phyloP scores from a whole-genome alignment of 1,140 invertebrate species.

The Eumaeus atala region DNA sequence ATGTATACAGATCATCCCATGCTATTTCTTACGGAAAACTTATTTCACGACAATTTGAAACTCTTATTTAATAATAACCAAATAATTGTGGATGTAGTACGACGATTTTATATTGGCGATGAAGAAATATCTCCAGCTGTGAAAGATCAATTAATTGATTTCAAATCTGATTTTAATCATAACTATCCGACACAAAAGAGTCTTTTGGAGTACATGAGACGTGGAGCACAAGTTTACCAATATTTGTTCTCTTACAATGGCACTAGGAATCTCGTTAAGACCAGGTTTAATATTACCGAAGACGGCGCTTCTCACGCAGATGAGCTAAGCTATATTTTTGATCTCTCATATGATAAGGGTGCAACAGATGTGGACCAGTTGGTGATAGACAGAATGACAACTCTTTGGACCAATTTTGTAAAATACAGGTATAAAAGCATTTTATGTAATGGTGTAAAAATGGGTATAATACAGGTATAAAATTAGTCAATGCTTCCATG shows the following conservation, averaged over 20 bases:
- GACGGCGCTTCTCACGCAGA: conserved; percentile 3
- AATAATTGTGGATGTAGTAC: background rate
- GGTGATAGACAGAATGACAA: conserved; percentile 12
- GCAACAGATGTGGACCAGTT: background rate
- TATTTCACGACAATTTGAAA: conserved; percentile 7
- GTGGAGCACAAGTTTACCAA: conserved; percentile 8
- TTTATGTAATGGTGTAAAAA: background rate
- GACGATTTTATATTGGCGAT: conserved; percentile 10
- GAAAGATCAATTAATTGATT: conserved; percentile 5
- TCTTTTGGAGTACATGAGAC: background rate
- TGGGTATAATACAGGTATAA: background rate
- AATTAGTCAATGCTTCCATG: too few species aligned
- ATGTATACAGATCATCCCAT: background rate
- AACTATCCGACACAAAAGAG: conserved; percentile 2
- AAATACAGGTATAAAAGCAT: conserved; percentile 1
- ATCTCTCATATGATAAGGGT: background rate
- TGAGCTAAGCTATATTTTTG: conserved; percentile 11
- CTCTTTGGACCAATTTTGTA: conserved; percentile 3
- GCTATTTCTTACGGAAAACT: background rate
- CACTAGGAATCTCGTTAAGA: background rate
- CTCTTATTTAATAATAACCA: background rate
- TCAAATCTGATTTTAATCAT: conserved; percentile 8
- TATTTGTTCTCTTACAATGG: conserved; percentile 7
- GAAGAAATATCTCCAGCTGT: background rate
- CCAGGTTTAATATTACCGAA: background rate